phyloP scores from a whole-genome alignment of 2,113 vertebrate genomes.

The Xiphophorus maculatus region DNA sequence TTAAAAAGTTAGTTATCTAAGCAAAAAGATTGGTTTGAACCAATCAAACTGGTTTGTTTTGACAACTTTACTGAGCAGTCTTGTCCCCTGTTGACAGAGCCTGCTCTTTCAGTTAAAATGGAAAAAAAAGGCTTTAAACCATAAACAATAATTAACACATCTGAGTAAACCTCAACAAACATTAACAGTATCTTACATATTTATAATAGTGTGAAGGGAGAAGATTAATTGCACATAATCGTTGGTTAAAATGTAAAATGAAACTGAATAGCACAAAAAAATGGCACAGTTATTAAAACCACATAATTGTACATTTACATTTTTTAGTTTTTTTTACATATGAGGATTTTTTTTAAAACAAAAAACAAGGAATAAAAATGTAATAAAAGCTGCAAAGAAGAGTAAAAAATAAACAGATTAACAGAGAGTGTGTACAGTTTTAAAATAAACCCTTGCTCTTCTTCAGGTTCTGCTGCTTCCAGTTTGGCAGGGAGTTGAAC shows the following conservation, averaged over 20 bases:
- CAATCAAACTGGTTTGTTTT: too few species aligned
- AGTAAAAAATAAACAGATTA: slow-evolving; percentile 6
- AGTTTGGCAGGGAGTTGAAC: slow-evolving; percentile 81
- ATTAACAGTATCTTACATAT: slow-evolving; percentile 71
- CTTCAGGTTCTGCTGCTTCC: slow-evolving; percentile 85
- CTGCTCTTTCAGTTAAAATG: neutral
- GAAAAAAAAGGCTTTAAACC: slow-evolving; percentile 15
- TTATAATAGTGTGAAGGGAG: slow-evolving; percentile 48
- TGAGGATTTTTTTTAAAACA: slow-evolving; percentile 21
- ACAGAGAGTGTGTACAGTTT: slow-evolving; percentile 23
- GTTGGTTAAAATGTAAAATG: slow-evolving; percentile 50
- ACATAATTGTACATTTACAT: slow-evolving; percentile 64
- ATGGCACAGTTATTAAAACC: slow-evolving; percentile 36
- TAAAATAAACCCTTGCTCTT: slow-evolving; percentile 83
- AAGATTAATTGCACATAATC: slow-evolving; percentile 66
- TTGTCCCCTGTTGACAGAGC: neutral
- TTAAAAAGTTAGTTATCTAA: neutral
- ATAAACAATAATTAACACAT: slow-evolving; percentile 6
- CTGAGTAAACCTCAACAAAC: slow-evolving; percentile 37
- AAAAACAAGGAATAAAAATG: neutral
- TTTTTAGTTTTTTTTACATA: slow-evolving; percentile 51
- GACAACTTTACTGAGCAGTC: neutral
- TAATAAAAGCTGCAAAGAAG: slow-evolving; percentile 26
- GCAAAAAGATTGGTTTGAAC: neutral
- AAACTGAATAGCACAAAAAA: slow-evolving; percentile 24